These are phyloP conservation scores for Neotragus pygmaeus DNA, from an alignment of 2,113 vertebrate species.

Conservation along the genomic window DNA sequence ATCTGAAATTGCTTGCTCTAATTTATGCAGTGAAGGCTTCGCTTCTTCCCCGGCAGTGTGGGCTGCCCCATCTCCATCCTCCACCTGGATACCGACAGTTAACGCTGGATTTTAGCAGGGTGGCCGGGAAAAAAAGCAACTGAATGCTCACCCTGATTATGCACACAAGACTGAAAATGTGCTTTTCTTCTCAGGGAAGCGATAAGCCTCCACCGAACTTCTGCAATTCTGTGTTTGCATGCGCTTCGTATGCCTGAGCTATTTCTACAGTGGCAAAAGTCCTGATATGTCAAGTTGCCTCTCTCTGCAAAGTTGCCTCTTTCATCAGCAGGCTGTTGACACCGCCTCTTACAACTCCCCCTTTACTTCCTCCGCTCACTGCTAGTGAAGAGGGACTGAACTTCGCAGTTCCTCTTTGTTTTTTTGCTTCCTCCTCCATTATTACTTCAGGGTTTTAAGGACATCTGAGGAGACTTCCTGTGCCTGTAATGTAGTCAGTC, in stretches of 20 bases:
- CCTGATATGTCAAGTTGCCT: conserved; percentile 41
- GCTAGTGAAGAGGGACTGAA: conserved; percentile 61
- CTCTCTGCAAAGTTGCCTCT: conserved; percentile 74
- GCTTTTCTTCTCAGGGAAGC: conserved; percentile 78
- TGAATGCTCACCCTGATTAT: background rate
- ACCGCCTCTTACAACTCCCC: conserved; percentile 72
- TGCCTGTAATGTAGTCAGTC: background rate
- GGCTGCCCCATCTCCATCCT: conserved; percentile 58
- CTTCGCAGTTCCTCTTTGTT: conserved; percentile 61
- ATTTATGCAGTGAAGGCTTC: conserved; percentile 43
- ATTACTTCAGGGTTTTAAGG: conserved; percentile 19
- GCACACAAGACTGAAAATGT: conserved; percentile 71
- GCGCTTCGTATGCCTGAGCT: conserved; percentile 66
- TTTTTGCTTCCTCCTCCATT: conserved; percentile 39
- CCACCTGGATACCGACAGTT: conserved; percentile 53
- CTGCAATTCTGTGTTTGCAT: conserved; percentile 77
- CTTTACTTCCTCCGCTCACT: conserved; percentile 77
- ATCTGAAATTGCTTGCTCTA: conserved; percentile 75
- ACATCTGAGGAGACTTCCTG: background rate
- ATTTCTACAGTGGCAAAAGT: conserved; percentile 44
- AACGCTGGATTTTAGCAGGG: background rate
- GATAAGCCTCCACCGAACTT: conserved; percentile 77
- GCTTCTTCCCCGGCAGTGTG: conserved; percentile 45
- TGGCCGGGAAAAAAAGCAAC: conserved; percentile 17
- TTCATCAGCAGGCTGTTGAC: conserved; percentile 78